Evolutionary conservation across 2,113 vertebrate genomes (phyloP), one percentile per base, ranked within the genome.

Genomic region (Ibidorhyncha struthersii): DNA sequence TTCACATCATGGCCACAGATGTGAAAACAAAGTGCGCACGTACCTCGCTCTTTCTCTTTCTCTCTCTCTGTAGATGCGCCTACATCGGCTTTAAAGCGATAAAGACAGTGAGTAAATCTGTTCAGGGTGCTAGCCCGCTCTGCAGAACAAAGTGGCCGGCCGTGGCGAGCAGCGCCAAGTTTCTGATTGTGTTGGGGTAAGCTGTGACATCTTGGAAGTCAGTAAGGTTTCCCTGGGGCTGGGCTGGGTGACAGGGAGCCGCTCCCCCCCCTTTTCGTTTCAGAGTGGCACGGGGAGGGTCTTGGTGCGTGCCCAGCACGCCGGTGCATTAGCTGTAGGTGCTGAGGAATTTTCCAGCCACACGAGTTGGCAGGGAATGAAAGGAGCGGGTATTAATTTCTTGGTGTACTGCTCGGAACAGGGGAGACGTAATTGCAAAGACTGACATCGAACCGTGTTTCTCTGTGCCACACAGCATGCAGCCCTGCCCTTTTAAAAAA

Each of bases 311-410:
- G 96, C 97, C 95, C 78, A 19, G 94, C 77, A 25, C 29, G 40
- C 66, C 47, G 61, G 78, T 53, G 91, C 94, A 3, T 74, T 80
- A 20, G 81, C 89, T 34, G 85, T 52, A 90, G 92, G 90, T 95
- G 91, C 86, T 78, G 86, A 98, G 97, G 96, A 98, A 98, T 98
- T 73, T 65, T 45, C 22, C 93, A 93, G 65, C 72, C 94, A 67
- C 88, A 67, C 83, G 79, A 83, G 95, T 50, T 98, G 97, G 97
- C 97, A 97, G 84, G 83, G 91, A 91, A 93, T 97, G 95, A 97
- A 98, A 98, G 82, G 86, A 77, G 86, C 9, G 95, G 93, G 95
- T 92, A 78, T 97, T 90, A 76, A 87, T 98, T 97, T 98, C 97
- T 94, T 8, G 14, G 86, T 69, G 89, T 74, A 53, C 77, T 23